Conservation (phyloP, 2,888 invertebrate genomes). For the Arge pagana region DNA sequence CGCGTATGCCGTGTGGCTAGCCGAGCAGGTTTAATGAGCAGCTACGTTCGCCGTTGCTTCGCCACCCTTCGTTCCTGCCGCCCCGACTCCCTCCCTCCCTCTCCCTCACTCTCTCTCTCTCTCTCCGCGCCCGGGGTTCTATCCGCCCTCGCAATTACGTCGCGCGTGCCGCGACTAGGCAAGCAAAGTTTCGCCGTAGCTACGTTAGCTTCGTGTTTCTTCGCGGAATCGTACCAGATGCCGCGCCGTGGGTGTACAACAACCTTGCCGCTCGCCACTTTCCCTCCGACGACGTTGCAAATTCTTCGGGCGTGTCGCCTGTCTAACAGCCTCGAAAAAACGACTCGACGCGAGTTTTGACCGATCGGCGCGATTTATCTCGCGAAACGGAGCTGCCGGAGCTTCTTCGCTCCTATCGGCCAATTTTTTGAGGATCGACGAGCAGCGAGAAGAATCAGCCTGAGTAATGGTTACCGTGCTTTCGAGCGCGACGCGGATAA, state of each 20-base stretch:
- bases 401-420: too few relatives aligned
- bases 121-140: constrained; percentile 28
- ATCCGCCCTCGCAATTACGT: constrained; percentile 55
- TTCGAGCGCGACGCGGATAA: too few relatives aligned
- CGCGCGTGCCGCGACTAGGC: constrained; percentile 55
- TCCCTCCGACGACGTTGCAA: too few relatives aligned
- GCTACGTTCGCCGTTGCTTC: constrained; percentile 5
- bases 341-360: too few relatives aligned
- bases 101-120: constrained; percentile 21
- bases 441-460: too few relatives aligned
- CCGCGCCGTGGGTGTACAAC: constrained; percentile 3
- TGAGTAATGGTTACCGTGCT: too few relatives aligned
- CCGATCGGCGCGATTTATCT: not conserved
- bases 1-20: constrained; percentile 49
- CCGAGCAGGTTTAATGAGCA: constrained; percentile 45
- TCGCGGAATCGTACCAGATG: constrained; percentile 5
- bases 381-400: not conserved
- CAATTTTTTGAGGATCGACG: too few relatives aligned
- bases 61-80: constrained; percentile 19
- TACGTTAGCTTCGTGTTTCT: constrained; percentile 4
- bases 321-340: too few relatives aligned
- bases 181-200: constrained; percentile 30
- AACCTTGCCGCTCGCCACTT: not conserved
- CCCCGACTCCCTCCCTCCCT: constrained; percentile 21
- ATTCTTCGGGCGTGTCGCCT: too few relatives aligned